Base-by-base conservation (phyloP, 2,888 invertebrate species). In the Platycheirus rosarum region DNA sequence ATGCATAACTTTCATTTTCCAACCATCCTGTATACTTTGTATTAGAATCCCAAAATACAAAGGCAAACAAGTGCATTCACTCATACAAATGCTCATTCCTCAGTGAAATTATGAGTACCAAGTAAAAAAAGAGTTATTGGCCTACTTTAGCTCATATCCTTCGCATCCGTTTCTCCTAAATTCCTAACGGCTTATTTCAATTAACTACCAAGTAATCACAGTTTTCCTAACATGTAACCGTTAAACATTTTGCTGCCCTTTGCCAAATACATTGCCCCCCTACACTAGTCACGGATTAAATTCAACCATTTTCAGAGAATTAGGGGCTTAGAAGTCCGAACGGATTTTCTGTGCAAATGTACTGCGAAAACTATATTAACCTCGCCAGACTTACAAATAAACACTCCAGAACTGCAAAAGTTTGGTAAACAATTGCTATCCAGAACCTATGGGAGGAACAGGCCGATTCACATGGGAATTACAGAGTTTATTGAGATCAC, bases 161-260 rank as follows among this genome's bases (percentile, higher is more conserved):
- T 32, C 6, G 9, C 44, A 60, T 57, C 79, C 69, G 57, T 29
- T 69, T 57, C 23, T 29, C 1, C 44, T 29, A 40, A 70, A 35
- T 70, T 69, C 55, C 62, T 63, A 44, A 48, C 9, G 74, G 78
- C 63, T 79, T 74, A 79, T 79, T 79, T 74, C 74, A 79, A 79
- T 79, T 79, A 79, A 55, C 55, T 69, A 9, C 74, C 66, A 60
- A 68, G 73, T 63, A 78, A 60, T 78, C 40, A 74, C 57, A 69
- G 49, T 26, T 55, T 26, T 49, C 9, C 60, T 32, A 6, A 5
- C 32, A 32, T 46, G 6, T 7, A 29, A 20, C 16, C 13, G 29
- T 23, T 18, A 23, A 14, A 29, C 23, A 35, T 32, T 13, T 46
- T 11, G 35, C 18, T 16, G 26, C 26, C 55, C n/a, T 32, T 7